Evolutionary conservation across 2,113 vertebrate species (phyloP), one percentile per base, ranked within the genome.

Genomic region (Actenoides hombroni): DNA sequence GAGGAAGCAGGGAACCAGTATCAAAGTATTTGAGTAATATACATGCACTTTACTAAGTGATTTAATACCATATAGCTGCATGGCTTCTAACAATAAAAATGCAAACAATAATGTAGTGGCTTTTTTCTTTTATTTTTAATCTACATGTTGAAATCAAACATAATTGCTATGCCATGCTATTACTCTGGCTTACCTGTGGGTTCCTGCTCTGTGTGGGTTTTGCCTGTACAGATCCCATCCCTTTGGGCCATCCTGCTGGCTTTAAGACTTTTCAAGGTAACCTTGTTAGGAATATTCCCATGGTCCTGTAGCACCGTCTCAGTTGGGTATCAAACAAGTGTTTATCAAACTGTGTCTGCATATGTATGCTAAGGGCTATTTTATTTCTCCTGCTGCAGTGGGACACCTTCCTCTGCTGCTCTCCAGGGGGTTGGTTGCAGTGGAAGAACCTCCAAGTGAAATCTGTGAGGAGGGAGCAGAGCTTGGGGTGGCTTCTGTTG

Each of bases 241-340:
- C 64, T 61, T 51, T 18, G 49, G 35, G 3, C 10, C 13, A 15
- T 69, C 37, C 54, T 75, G 1, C 2, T 37, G 49, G 10, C 23
- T 92, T n/a, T 61, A 26, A 39, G 20, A 13, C 48, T 59, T 71
- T 39, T 18, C 48, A 26, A 29, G 33, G 44, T 79, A 35, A 40
- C 28, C 3, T 46, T 76, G 31, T 64, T 28, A 13, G 4, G 33
- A 48, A 6, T 69, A 33, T 80, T 76, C n/a, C 25, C 79, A 71
- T 77, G 67, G 54, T 69, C 73, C 44, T 42, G 14, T 37, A 44
- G 42, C 5, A 1, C 12, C 1, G 0, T 26, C 51, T 48, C 51
- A 9, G 0, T 21, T 1, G 0, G 17, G n/a, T 68, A 3, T 57
- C 76, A 59, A 77, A n/a, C 33, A 20, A 42, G 2, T 0, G 0